Evolutionary conservation across 2,113 vertebrate genomes (phyloP), one percentile per base, ranked within the genome.

Genomic region (Monopterus albus): DNA sequence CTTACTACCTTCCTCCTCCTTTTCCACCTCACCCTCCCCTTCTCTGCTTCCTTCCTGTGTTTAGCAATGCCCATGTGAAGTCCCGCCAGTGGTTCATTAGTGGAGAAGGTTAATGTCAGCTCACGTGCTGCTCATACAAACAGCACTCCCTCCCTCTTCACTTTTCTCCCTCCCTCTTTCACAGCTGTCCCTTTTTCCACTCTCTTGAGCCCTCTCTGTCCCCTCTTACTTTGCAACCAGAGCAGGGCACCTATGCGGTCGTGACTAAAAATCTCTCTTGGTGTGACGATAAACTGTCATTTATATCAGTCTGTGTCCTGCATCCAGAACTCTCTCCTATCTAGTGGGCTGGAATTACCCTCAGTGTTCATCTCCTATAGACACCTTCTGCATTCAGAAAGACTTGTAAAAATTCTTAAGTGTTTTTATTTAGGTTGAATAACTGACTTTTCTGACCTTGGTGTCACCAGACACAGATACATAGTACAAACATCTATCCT

Each of bases 1-100:
- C 40, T 29, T 57, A 51, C 25, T 31, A 6, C 8, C 29, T 7
- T 59, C 75, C 39, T 31, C 8, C 29, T 49, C 56, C 4, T 35
- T 64, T 17, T 31, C 57, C 43, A 50, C 42, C 23, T 53, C 2
- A 9, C 20, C 36, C 58, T 62, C 60, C 29, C 35, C 59, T 64
- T 66, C 49, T 33, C 43, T 21, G 28, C 78, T 85, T 80, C 73
- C 82, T 89, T 84, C 84, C 87, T 79, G 84, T 82, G 71, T 61
- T 75, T 46, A 63, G 61, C 17, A 21, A 58, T 64, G 79, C 38
- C 58, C 58, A 61, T 73, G 71, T 76, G 65, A 83, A 85, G 65
- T 71, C 78, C 81, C 86, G 79, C 65, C 76, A 69, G 83, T 46
- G 18, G 56, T 66, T 87, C 76, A 68, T 87, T 88, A 86, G 89